Conservation (phyloP, 2,113 vertebrate genomes). For the Cephalopholis sonnerati region DNA sequence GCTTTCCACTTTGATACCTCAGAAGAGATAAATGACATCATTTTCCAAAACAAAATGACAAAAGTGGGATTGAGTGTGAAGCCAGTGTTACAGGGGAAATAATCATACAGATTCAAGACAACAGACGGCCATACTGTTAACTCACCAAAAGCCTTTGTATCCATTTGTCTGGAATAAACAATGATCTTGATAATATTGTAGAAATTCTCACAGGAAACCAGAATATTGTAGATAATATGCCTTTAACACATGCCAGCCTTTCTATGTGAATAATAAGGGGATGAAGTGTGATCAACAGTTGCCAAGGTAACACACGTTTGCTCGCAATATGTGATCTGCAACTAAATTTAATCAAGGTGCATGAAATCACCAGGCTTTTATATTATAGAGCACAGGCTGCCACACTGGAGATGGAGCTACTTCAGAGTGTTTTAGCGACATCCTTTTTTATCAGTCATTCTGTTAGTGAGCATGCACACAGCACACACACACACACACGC, state of each 20-base stretch:
- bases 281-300: constrained; percentile 76
- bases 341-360: constrained; percentile 71
- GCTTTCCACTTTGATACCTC: background rate
- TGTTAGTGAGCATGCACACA: background rate
- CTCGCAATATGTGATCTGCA: constrained; percentile 72
- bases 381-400: constrained; percentile 35
- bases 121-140: background rate
- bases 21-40: background rate
- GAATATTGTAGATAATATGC: constrained; percentile 10
- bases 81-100: background rate
- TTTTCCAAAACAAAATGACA: background rate
- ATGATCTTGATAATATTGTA: background rate
- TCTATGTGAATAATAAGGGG: constrained; percentile 42
- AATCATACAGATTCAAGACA: background rate
- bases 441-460: background rate
- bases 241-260: constrained; percentile 43
- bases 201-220: constrained; percentile 1
- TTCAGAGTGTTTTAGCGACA: constrained; percentile 10
- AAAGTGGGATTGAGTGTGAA: background rate
- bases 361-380: constrained; percentile 61
- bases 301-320: constrained; percentile 73
- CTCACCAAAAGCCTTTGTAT: background rate
- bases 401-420: constrained; percentile 38
- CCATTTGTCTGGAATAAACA: constrained; percentile 10
- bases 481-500: background rate